phyloP scores from a whole-genome alignment of 1,140 invertebrate species.

The Drusus annulatus region DNA sequence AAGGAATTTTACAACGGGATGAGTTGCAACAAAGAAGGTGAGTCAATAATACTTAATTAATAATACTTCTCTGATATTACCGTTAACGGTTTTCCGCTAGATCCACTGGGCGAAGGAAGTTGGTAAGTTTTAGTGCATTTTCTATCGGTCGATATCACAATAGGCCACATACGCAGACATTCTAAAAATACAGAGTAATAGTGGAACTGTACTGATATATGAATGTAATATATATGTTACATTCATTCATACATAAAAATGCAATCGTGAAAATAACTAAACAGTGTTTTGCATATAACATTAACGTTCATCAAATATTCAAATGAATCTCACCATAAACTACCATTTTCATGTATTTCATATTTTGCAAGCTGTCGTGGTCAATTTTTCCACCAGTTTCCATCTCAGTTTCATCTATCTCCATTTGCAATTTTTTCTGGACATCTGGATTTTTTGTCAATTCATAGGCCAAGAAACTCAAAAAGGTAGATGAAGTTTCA shows the following conservation, averaged over 20 bases:
- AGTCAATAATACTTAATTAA: too few relatives aligned
- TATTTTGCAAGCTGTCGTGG: slow-evolving; percentile 61
- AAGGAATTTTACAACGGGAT: too few relatives aligned
- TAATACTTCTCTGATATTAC: background rate
- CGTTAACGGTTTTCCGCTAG: background rate
- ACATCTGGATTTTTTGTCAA: slow-evolving; percentile 74
- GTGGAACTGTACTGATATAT: too few relatives aligned
- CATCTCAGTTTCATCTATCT: slow-evolving; percentile 67
- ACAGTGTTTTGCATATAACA: too few relatives aligned
- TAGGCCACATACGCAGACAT: slow-evolving; percentile 42
- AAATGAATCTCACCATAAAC: slow-evolving; percentile 60
- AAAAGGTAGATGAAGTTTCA: slow-evolving; percentile 74
- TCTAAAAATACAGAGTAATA: slow-evolving; percentile 24
- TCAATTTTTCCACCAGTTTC: slow-evolving; percentile 59
- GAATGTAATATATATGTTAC: too few relatives aligned
- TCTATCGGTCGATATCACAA: slow-evolving; percentile 13
- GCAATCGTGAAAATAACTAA: too few relatives aligned
- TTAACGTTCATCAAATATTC: too few relatives aligned
- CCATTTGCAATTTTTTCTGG: slow-evolving; percentile 73
- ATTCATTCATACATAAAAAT: too few relatives aligned
- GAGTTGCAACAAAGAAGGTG: too few relatives aligned
- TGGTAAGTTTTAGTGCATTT: slow-evolving; percentile 34
- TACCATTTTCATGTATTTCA: slow-evolving; percentile 67
- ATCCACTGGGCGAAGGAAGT: slow-evolving; percentile 32
- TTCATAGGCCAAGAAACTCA: slow-evolving; percentile 70